Evolutionary conservation across 2,113 vertebrate genomes (phyloP).

Genomic region (Ifrita kowaldi): DNA sequence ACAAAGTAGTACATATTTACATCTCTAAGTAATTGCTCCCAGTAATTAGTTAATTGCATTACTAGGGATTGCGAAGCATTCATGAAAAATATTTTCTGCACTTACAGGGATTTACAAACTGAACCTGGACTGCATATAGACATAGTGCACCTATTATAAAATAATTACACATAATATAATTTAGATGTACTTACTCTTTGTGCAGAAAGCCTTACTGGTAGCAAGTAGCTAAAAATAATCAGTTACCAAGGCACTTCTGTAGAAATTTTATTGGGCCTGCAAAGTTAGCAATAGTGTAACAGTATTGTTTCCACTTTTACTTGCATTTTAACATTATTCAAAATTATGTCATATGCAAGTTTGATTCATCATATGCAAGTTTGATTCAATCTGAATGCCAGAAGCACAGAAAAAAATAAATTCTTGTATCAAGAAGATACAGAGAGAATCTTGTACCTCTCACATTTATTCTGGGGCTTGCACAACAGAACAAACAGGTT

Average conservation of each 20-base stretch:
- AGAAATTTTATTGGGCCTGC: constrained; percentile 2
- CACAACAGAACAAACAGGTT: background rate
- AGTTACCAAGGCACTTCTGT: background rate
- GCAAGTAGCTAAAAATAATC: constrained; percentile 31
- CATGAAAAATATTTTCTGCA: constrained; percentile 14
- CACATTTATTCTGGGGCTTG: background rate
- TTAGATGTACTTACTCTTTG: constrained; percentile 10
- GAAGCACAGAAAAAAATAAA: background rate
- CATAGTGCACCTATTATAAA: constrained; percentile 31
- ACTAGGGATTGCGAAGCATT: background rate
- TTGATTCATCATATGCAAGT: background rate
- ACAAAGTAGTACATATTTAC: constrained; percentile 48
- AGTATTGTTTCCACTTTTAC: background rate
- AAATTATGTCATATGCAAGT: background rate
- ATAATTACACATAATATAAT: background rate
- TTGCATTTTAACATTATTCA: constrained; percentile 28
- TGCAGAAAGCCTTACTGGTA: constrained; percentile 42
- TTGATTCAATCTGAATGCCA: background rate
- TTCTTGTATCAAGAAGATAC: rapidly evolving
- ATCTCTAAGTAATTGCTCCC: constrained; percentile 52
- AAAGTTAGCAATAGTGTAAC: constrained; percentile 22
- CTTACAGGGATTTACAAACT: constrained; percentile 45
- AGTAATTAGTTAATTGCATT: constrained; percentile 60
- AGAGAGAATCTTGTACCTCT: background rate
- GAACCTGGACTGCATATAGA: constrained; percentile 33